Evolutionary conservation across 2,888 invertebrate genomes (phyloP), one percentile per base, ranked within the genome.

Genomic region (Lathronympha strigana): DNA sequence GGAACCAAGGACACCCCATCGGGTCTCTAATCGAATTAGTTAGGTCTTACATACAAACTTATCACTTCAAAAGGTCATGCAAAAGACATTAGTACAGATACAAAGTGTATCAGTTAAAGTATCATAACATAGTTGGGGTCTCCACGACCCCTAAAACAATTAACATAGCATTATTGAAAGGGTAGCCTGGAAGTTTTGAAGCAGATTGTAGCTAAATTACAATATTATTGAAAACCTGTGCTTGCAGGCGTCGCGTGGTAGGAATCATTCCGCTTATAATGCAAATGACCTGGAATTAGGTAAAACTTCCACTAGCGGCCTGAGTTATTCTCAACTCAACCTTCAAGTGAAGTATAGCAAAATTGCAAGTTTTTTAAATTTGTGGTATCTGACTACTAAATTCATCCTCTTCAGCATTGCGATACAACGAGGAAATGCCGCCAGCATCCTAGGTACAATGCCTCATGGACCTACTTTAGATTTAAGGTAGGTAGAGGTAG

Each of bases 221-320:
- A 57, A 50, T 57, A 57, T 57, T 33, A 49, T 63, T 55, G 54
- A 58, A 64, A 36, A 51, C 19, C 19, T 15, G 57, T 54, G 36
- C 11, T 28, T 13, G 33, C 23, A 49, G 60, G 33, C 60, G 58
- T 40, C 47, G 60, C 38, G 49, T 33, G 54, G 49, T 33, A 47
- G 8, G 51, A 61, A 61, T 54, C 17, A 60, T 63, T 55, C 28
- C 54, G 53, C 61, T 54, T 61, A 49, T 66, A 66, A 66, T 66
- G 66, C 60, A 66, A 66, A 66, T 61, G 38, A 64, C 21, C 53
- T 47, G 47, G 60, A 66, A 53, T 66, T 40, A 66, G 60, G 60
- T 61, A 61, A 66, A 66, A 66, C 53, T 66, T 66, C n/a, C 21
- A 40, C 54, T 61, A 54, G 60, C n/a, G 2, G 38, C 21, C 19